Evolutionary conservation across 2,888 invertebrate genomes (phyloP).

Genomic region (Ophion slaviceki): DNA sequence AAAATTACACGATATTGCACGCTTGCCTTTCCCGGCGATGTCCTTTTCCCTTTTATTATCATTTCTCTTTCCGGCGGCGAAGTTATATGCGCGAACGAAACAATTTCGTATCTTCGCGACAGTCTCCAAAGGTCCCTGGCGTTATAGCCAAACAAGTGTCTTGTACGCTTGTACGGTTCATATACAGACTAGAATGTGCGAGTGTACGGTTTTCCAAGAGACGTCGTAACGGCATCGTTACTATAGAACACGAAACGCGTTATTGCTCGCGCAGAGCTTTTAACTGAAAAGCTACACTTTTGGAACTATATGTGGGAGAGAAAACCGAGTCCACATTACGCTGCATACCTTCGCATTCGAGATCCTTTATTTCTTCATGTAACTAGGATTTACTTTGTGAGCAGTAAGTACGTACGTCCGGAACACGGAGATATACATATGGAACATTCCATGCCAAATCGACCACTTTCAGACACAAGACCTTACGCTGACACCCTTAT

Average conservation of each 20-base stretch:
- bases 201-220: constrained; percentile 12
- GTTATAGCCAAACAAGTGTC: constrained; percentile 41
- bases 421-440: too few relatives aligned
- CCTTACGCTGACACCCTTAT: too few relatives aligned
- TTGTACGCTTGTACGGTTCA: constrained; percentile 4
- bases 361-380: constrained; percentile 18
- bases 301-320: not conserved
- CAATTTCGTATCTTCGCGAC: constrained; percentile 1
- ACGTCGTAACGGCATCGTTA: constrained; percentile 52
- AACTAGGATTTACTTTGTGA: constrained; percentile 25
- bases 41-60: not conserved
- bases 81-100: constrained; percentile 11
- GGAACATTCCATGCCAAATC: too few relatives aligned
- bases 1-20: not conserved
- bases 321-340: constrained; percentile 32
- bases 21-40: not conserved
- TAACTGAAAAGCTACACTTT: constrained; percentile 48
- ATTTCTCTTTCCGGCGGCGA: not conserved
- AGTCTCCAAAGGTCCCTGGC: constrained; percentile 4
- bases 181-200: not conserved
- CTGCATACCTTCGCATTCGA: constrained; percentile 34
- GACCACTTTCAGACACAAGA: too few relatives aligned
- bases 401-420: not conserved
- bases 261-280: constrained; percentile 22
- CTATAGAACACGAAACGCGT: constrained; percentile 25